These are phyloP conservation scores for Zygogramma bicolorata DNA, from an alignment of 2,888 invertebrate genomes.

Conservation along the genomic window DNA sequence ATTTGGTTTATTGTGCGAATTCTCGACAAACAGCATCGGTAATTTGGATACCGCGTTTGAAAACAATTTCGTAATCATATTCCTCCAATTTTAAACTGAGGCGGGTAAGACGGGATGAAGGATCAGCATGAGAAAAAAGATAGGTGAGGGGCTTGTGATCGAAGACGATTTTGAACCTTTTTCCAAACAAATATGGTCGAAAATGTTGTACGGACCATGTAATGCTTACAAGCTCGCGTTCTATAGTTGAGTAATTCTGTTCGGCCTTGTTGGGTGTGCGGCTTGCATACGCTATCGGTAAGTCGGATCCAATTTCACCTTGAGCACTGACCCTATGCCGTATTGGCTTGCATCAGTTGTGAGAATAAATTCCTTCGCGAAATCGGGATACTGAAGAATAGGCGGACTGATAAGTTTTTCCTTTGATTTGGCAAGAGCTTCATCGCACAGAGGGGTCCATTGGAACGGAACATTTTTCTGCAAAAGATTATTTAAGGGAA, in stretches of 20 bases:
- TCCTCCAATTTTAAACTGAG: no score
- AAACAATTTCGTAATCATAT: no score
- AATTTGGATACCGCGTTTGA: no score
- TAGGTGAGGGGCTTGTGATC: not conserved
- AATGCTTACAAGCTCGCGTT: not conserved
- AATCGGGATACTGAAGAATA: slow-evolving; percentile 34
- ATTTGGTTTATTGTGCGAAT: no score
- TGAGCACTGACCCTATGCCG: slow-evolving; percentile 36
- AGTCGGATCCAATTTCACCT: slow-evolving; percentile 28
- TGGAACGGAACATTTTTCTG: not conserved
- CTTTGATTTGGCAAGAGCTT: not conserved
- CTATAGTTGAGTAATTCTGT: not conserved
- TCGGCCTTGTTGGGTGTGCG: slow-evolving; percentile 22
- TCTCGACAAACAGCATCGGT: no score
- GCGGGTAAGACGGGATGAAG: no score
- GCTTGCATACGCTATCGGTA: slow-evolving; percentile 33
- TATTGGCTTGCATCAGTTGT: slow-evolving; percentile 35
- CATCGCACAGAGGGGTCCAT: not conserved
- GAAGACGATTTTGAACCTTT: not conserved
- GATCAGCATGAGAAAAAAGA: not conserved
- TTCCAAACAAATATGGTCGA: not conserved
- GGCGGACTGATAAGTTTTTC: not conserved
- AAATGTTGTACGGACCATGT: not conserved
- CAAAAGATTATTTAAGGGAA: not conserved
- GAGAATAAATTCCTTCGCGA: slow-evolving; percentile 31